Evolutionary conservation across 2,113 vertebrate genomes (phyloP), one percentile per base, ranked within the genome.

Genomic region (Phyllostomus hastatus): DNA sequence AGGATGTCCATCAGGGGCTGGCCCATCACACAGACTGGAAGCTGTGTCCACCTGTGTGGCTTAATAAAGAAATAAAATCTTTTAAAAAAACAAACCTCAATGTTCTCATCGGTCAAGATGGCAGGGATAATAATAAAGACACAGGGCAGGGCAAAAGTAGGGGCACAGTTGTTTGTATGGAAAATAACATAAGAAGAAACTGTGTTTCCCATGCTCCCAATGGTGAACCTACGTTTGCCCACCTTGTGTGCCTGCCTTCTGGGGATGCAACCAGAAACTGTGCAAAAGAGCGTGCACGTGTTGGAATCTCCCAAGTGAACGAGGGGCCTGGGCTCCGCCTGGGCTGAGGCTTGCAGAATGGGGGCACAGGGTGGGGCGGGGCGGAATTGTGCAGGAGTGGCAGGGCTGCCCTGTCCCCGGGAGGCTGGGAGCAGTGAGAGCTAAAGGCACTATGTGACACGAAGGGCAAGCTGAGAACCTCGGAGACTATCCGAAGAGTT

Each of bases 41-140:
- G 57, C 82, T 76, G 70, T 66, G 12, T 78, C 54, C 10, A 70
- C n/a, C 12, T 0, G 0, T 15, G 82, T 73, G 73, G n/a, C 35
- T 16, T 59, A 59, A 59, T 24, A 24, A 59, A 24, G 9, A 57
- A 57, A 57, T 59, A 59, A 24, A 59, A 59, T 59, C 20, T 59
- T 57, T 57, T 9, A 9, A 59, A 59, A 59, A 59, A 57, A 57
- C 52, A 19, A 43, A 28, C 15, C n/a, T 92, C 54, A 17, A 52
- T 67, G 79, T 84, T 73, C 16, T 73, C 78, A 88, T 87, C 64
- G 66, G 26, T 61, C 12, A 50, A 73, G 48, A 48, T 52, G 57
- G 76, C 50, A 64, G 31, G 20, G 35, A 52, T 26, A 83, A 43
- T 46, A 78, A 88, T 76, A 87, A 73, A 52, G 76, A 66, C 85